A percentile compares a stretch with the other conserved stretches of the same genome.
These are phyloP conservation scores for Orgyia antiqua DNA, from an alignment of 2,888 invertebrate genomes.

Conservation along the genomic window DNA sequence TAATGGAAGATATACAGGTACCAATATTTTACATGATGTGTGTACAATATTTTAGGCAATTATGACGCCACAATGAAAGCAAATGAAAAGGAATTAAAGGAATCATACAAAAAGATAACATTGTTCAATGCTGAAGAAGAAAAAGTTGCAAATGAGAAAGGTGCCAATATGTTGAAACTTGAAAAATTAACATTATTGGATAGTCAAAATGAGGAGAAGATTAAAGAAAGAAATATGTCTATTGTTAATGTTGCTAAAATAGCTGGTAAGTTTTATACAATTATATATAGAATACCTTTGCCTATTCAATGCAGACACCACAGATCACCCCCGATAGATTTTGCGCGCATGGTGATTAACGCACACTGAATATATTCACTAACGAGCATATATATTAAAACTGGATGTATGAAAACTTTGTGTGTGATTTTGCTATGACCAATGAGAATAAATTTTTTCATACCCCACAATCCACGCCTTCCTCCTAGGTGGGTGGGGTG, in stretches of 20 bases:
- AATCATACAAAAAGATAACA: conserved; percentile 55
- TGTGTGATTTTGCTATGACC: too few relatives aligned
- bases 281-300: neutral
- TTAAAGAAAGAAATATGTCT: conserved; percentile 56
- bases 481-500: too few relatives aligned
- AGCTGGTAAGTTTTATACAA: conserved; percentile 43
- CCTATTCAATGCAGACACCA: neutral
- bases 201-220: conserved; percentile 68
- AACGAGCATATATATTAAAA: too few relatives aligned
- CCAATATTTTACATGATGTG: too few relatives aligned
- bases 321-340: too few relatives aligned
- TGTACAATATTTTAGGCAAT: conserved; percentile 44
- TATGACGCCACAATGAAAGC: conserved; percentile 52
- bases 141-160: conserved; percentile 63
- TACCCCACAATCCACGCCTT: too few relatives aligned
- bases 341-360: too few relatives aligned
- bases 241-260: conserved; percentile 57
- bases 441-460: too few relatives aligned
- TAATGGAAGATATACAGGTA: neutral
- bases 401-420: too few relatives aligned
- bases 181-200: conserved; percentile 61
- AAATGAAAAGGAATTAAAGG: conserved; percentile 59
- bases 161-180: conserved; percentile 59
- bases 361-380: too few relatives aligned
- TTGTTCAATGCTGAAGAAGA: conserved; percentile 65